Evolutionary conservation across 2,797 vertebrate genomes (phyloP).

Genomic region (Emydoidea blandingii): DNA sequence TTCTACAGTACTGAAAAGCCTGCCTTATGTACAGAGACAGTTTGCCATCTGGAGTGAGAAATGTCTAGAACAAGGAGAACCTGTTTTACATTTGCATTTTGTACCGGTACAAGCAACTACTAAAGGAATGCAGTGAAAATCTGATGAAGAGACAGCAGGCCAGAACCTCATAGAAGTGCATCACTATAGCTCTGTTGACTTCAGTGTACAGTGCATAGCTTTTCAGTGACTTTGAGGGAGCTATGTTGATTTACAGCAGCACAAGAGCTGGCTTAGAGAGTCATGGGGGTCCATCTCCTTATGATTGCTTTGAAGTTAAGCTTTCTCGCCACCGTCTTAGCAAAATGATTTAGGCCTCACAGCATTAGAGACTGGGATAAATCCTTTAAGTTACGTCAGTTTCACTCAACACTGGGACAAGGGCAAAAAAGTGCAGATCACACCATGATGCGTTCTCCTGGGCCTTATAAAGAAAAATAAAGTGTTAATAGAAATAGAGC

Average conservation of each 20-base stretch:
- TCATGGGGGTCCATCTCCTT: not conserved
- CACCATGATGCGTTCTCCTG: not conserved
- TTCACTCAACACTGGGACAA: not conserved
- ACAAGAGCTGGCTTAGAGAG: not conserved
- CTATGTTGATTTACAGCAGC: not conserved
- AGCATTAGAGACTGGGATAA: not conserved
- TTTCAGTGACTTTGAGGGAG: not conserved
- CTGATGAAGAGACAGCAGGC: not conserved
- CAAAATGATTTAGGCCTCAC: not conserved
- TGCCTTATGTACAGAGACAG: not conserved
- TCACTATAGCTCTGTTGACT: not conserved
- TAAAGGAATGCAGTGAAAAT: not conserved
- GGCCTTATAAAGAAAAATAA: not conserved
- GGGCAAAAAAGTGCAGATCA: not conserved
- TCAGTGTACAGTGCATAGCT: not conserved
- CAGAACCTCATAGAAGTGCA: not conserved
- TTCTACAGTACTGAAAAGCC: not conserved
- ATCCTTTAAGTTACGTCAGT: not conserved
- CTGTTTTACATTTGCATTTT: not conserved
- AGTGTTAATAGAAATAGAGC: not conserved
- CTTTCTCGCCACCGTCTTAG: not conserved
- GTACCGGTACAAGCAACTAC: not conserved
- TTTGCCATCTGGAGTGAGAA: not conserved
- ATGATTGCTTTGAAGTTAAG: not conserved
- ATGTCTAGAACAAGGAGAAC: not conserved